Conservation (phyloP, 2,797 vertebrate species). For the Todus mexicanus region DNA sequence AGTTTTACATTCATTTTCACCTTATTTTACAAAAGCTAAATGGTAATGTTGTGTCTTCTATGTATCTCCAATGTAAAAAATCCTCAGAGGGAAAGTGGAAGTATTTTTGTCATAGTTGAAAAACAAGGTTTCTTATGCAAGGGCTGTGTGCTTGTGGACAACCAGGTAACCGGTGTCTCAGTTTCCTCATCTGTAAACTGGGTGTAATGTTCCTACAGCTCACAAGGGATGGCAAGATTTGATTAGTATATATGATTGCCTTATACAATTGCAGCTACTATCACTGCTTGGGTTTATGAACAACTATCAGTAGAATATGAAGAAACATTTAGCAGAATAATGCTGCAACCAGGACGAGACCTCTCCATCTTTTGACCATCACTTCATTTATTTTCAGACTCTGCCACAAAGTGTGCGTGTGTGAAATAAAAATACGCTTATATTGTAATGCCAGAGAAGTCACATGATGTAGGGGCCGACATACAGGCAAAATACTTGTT, state of each 20-base stretch:
- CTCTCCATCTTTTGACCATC: neutral
- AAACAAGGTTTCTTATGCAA: neutral
- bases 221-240: neutral
- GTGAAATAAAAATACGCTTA: neutral
- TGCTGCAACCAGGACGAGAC: neutral
- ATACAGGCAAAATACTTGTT: neutral
- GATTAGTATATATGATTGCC: neutral
- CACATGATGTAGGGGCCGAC: neutral
- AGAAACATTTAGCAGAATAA: neutral
- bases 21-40: neutral
- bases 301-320: neutral
- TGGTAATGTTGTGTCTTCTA: neutral
- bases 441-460: neutral
- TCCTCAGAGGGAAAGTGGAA: neutral
- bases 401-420: neutral
- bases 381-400: neutral
- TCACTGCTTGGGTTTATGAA: neutral
- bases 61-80: neutral
- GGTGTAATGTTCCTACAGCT: neutral
- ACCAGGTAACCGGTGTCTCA: neutral
- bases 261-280: neutral
- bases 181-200: neutral
- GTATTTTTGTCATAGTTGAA: neutral
- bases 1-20: neutral
- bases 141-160: neutral